These are phyloP conservation scores for Pheosia gnoma DNA, from an alignment of 2,888 invertebrate genomes.

Conservation along the genomic window DNA sequence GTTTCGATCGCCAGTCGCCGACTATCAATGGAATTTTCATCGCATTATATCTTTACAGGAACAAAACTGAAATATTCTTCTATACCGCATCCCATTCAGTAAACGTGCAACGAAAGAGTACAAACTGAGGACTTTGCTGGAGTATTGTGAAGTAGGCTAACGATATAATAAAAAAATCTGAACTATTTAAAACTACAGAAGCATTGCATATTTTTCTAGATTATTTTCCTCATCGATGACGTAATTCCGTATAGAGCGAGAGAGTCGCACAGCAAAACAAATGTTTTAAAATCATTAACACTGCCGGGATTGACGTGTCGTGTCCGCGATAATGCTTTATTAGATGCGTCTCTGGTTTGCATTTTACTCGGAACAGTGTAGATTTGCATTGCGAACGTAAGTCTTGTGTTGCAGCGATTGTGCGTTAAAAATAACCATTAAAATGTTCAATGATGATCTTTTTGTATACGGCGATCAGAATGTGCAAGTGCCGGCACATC, in stretches of 20 bases:
- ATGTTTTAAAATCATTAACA: background rate
- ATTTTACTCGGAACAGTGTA: background rate
- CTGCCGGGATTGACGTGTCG: background rate
- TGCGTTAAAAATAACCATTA: background rate
- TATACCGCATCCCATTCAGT: no score
- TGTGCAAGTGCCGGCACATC: constrained; percentile 61
- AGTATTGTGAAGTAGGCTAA: no score
- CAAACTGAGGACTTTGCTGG: no score
- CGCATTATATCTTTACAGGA: background rate
- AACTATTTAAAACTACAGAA: no score
- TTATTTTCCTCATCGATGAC: background rate
- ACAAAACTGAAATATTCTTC: background rate
- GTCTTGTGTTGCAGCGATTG: background rate
- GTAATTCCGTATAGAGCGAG: background rate
- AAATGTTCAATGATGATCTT: constrained; percentile 48
- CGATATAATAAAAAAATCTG: no score
- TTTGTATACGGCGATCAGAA: constrained; percentile 58
- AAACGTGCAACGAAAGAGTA: no score
- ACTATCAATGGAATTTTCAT: constrained; percentile 37
- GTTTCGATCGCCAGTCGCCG: constrained; percentile 12
- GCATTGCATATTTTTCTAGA: background rate
- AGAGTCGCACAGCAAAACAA: background rate
- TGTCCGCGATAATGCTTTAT: background rate
- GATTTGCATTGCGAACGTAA: background rate
- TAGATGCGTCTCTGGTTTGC: background rate